These are phyloP conservation scores for Campylomormyrus numenius DNA, from an alignment of 2,113 vertebrate genomes.

Conservation along the genomic window DNA sequence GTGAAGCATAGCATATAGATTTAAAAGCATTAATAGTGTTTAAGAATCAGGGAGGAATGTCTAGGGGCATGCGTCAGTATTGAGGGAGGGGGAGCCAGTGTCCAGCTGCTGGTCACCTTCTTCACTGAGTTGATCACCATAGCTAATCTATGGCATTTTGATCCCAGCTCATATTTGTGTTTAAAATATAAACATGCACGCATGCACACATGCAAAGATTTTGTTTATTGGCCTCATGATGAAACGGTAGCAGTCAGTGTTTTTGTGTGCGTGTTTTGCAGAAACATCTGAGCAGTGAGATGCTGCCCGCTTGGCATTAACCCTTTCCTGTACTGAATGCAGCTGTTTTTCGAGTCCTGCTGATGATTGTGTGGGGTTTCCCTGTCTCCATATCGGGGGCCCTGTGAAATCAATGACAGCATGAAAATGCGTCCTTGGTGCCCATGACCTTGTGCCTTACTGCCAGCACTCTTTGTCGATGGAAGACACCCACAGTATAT, in stretches of 20 bases:
- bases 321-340: neutral
- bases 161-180: neutral
- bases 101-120: neutral
- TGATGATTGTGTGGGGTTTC: neutral
- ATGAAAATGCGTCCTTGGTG: neutral
- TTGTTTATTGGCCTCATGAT: neutral
- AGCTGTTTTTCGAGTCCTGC: neutral
- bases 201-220: neutral
- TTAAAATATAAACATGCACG: neutral
- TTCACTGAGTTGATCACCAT: neutral
- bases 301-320: neutral
- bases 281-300: neutral
- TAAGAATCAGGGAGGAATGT: neutral
- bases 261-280: neutral
- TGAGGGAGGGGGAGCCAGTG: neutral
- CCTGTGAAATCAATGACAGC: neutral
- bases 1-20: neutral
- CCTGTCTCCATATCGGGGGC: neutral
- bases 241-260: neutral
- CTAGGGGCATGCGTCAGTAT: neutral
- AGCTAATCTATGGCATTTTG: neutral
- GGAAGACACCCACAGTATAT: neutral
- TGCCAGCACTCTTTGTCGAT: neutral
- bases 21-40: neutral
- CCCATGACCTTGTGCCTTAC: neutral